A percentile compares a stretch with the other conserved stretches of the same genome.
Evolutionary conservation across 2,113 vertebrate genomes (phyloP).

Genomic region (Conger conger): DNA sequence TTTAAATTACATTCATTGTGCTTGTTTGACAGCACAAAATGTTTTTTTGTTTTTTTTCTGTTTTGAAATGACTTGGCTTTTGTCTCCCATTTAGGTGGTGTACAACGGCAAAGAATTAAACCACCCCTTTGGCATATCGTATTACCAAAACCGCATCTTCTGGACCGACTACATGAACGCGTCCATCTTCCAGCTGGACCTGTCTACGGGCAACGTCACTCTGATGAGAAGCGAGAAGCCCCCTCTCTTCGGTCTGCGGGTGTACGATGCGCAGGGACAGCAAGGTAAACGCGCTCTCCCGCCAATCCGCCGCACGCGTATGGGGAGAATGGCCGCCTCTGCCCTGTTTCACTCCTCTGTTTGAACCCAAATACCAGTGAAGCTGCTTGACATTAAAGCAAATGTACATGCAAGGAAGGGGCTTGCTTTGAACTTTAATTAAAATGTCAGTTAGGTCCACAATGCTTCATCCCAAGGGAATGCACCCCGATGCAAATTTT

Average conservation of each 20-base stretch:
- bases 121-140: constrained; percentile 82
- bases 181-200: constrained; percentile 82
- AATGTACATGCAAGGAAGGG: neutral
- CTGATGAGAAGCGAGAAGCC: constrained; percentile 78
- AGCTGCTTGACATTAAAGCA: neutral
- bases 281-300: constrained; percentile 69
- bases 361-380: constrained; percentile 1
- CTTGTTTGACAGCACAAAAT: neutral
- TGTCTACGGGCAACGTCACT: constrained; percentile 69
- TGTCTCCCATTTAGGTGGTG: constrained; percentile 70
- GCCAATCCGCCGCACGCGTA: too few relatives aligned
- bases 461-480: constrained; percentile 4
- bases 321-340: neutral
- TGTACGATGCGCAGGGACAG: constrained; percentile 83
- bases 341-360: neutral
- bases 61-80: neutral
- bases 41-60: neutral
- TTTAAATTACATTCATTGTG: neutral
- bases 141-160: constrained; percentile 76
- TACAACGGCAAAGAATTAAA: constrained; percentile 82
- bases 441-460: constrained; percentile 21
- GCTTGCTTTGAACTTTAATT: constrained; percentile 19
- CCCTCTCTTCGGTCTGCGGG: constrained; percentile 82
- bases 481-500: constrained; percentile 39
- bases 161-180: constrained; percentile 90